phyloP scores from a whole-genome alignment of 2,113 vertebrate genomes.

The Tapirus terrestris region DNA sequence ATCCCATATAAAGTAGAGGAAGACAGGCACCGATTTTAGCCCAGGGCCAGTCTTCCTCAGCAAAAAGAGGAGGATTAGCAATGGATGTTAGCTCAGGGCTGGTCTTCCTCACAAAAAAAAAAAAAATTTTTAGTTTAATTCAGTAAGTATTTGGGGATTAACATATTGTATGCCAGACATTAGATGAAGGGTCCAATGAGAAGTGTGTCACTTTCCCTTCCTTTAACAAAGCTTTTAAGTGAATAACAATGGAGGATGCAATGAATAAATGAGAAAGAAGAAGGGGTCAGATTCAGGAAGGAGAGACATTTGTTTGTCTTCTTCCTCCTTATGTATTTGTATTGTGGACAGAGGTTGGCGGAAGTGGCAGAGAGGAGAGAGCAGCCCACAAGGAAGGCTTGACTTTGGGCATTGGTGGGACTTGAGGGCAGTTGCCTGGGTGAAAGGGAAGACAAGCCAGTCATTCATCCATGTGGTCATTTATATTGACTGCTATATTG shows the following conservation, averaged over 20 bases:
- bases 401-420: background rate
- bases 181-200: background rate
- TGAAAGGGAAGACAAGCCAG: background rate
- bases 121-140: background rate
- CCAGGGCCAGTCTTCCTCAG: too few relatives aligned
- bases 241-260: background rate
- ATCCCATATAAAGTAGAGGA: too few relatives aligned
- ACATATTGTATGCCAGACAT: background rate
- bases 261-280: background rate
- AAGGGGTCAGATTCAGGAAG: background rate
- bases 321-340: fast-evolving
- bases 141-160: background rate
- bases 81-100: too few relatives aligned
- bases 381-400: background rate
- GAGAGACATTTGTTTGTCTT: background rate
- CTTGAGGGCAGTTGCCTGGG: background rate
- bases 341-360: background rate
- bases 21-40: too few relatives aligned
- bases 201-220: background rate
- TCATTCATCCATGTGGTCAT: background rate
- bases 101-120: too few relatives aligned
- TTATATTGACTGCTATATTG: background rate
- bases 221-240: background rate
- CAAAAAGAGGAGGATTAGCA: too few relatives aligned
- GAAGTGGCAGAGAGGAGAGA: background rate